phyloP scores from a whole-genome alignment of 1,140 invertebrate genomes.

The Danaus plexippus region DNA sequence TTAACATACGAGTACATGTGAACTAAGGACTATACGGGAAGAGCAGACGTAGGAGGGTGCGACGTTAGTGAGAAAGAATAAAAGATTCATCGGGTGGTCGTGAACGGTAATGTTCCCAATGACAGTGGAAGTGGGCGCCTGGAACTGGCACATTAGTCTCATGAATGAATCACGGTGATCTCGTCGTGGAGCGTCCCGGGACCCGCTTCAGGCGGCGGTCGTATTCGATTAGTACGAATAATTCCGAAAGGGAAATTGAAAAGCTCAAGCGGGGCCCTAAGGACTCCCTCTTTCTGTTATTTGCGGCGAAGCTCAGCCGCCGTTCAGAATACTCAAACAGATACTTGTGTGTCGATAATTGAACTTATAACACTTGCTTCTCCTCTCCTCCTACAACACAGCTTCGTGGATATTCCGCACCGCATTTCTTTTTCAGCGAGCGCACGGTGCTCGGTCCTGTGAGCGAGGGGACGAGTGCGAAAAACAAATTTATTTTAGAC shows the following conservation, averaged over 20 bases:
- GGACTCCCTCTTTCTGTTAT: constrained; percentile 70
- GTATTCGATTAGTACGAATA: constrained; percentile 70
- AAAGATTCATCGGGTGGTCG: constrained; percentile 9
- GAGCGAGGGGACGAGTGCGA: too few species aligned
- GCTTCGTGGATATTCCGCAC: too few species aligned
- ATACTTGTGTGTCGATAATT: constrained; percentile 19
- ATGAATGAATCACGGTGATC: constrained; percentile 67
- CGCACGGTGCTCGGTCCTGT: too few species aligned
- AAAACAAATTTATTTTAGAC: too few species aligned
- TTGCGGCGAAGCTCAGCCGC: constrained; percentile 43
- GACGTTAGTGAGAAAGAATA: neutral
- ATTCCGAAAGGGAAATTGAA: constrained; percentile 71
- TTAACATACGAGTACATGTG: neutral
- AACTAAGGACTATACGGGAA: neutral
- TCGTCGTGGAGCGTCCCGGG: constrained; percentile 28
- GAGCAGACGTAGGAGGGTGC: too few species aligned
- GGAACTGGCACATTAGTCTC: constrained; percentile 54
- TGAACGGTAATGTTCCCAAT: constrained; percentile 19
- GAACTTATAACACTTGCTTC: too few species aligned
- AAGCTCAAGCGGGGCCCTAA: constrained; percentile 66
- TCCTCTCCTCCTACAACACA: too few species aligned
- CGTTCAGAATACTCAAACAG: constrained; percentile 56
- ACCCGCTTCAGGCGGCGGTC: constrained; percentile 36
- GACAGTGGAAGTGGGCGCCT: constrained; percentile 24
- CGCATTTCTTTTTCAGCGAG: too few species aligned